Evolutionary conservation across 2,113 vertebrate genomes (phyloP).

Genomic region (Ictalurus furcatus): DNA sequence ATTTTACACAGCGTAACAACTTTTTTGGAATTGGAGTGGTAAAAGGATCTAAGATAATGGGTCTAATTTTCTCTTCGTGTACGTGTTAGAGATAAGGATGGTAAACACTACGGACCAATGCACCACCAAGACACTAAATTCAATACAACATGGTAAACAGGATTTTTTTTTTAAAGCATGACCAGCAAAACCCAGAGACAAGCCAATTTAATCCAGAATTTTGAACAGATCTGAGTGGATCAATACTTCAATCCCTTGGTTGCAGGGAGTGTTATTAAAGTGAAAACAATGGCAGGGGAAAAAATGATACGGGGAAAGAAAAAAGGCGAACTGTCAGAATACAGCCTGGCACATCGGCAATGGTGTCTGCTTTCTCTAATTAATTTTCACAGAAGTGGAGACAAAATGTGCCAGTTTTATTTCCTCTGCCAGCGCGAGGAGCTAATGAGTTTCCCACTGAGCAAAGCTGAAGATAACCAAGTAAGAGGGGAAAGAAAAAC

Average conservation of each 20-base stretch:
- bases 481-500: constrained; percentile 36
- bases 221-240: constrained; percentile 56
- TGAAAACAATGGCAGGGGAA: constrained; percentile 56
- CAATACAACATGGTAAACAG: constrained; percentile 57
- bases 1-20: too few relatives aligned
- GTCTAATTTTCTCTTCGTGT: constrained; percentile 40
- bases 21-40: too few relatives aligned
- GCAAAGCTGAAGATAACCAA: constrained; percentile 57
- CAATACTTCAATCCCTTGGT: constrained; percentile 59
- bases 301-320: constrained; percentile 51
- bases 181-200: constrained; percentile 52
- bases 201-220: constrained; percentile 60
- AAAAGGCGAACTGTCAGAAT: constrained; percentile 52
- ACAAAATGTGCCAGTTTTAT: constrained; percentile 58
- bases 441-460: constrained; percentile 60
- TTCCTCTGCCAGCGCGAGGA: constrained; percentile 53
- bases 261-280: constrained; percentile 53
- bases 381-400: constrained; percentile 59
- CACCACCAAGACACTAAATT: constrained; percentile 50
- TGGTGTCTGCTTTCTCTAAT: constrained; percentile 58
- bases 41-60: constrained; percentile 44
- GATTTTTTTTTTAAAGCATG: constrained; percentile 55
- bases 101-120: constrained; percentile 27
- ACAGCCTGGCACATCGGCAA: constrained; percentile 45
- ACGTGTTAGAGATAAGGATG: constrained; percentile 41